Evolutionary conservation across 35 echinoderm and acorn worm genomes (phyloP).

Genomic region (Ophioderma brevispina): DNA sequence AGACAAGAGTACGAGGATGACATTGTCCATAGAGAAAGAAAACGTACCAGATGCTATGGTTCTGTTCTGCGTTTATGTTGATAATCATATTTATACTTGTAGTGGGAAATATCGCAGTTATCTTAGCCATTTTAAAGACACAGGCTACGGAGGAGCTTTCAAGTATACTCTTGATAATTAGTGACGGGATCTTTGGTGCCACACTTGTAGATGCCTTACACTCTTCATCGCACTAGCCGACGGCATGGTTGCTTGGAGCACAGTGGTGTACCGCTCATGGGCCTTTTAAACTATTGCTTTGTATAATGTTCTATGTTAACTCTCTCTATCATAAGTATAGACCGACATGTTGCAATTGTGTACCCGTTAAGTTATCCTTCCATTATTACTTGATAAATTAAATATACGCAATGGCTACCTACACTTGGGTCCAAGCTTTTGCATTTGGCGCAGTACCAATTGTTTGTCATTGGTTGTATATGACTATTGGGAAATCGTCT

Average conservation of each 20-base stretch:
- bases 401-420: background rate
- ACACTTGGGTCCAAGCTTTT: constrained; percentile 44
- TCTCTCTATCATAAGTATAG: constrained; percentile 36
- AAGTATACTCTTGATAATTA: constrained; percentile 32
- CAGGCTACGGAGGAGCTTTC: constrained; percentile 16
- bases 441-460: constrained; percentile 37
- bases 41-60: no score
- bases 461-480: constrained; percentile 30
- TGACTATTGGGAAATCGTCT: constrained; percentile 38
- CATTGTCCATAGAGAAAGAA: no score
- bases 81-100: constrained; percentile 23
- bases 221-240: background rate
- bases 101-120: constrained; percentile 45
- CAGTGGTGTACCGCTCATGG: constrained; percentile 36
- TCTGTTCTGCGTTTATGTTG: background rate
- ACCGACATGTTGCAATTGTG: constrained; percentile 11
- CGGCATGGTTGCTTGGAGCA: background rate
- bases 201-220: constrained; percentile 27
- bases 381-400: background rate
- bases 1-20: no score
- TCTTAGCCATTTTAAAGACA: constrained; percentile 28
- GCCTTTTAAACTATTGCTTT: constrained; percentile 63
- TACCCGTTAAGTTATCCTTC: constrained; percentile 11
- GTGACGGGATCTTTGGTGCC: constrained; percentile 31
- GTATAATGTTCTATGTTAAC: constrained; percentile 63